These are phyloP conservation scores for Dicrostonyx torquatus DNA, from an alignment of 2,797 vertebrate species.

Conservation along the genomic window DNA sequence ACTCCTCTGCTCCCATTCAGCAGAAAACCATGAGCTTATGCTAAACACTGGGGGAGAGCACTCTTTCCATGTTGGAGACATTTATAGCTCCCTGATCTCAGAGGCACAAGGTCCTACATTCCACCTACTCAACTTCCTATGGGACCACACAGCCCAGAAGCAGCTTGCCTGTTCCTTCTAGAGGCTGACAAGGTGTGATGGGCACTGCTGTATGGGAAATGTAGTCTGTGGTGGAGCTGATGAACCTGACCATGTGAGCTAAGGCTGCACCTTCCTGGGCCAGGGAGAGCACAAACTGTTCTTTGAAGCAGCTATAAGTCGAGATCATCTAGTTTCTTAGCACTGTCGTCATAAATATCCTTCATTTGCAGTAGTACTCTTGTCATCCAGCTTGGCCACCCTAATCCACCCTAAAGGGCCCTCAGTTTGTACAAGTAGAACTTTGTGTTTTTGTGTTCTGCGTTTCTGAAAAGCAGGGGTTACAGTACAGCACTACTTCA, in stretches of 20 bases:
- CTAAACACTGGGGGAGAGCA: slow-evolving; percentile 65
- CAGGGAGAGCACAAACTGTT: slow-evolving; percentile 80
- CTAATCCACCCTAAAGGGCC: slow-evolving; percentile 78
- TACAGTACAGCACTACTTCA: slow-evolving; percentile 83
- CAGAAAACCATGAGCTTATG: slow-evolving; percentile 68
- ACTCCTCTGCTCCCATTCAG: slow-evolving; percentile 27
- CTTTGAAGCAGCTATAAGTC: slow-evolving; percentile 82
- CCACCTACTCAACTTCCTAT: slow-evolving; percentile 63
- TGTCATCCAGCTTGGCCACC: slow-evolving; percentile 80
- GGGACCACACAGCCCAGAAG: slow-evolving; percentile 71
- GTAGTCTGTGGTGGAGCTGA: slow-evolving; percentile 66
- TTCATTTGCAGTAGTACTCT: slow-evolving; percentile 88
- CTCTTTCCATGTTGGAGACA: neutral
- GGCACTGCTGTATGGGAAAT: slow-evolving; percentile 75
- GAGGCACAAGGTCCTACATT: slow-evolving; percentile 45
- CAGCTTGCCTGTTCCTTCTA: slow-evolving; percentile 65
- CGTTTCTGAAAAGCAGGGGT: slow-evolving; percentile 82
- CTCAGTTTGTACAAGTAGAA: slow-evolving; percentile 81
- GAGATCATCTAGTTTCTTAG: slow-evolving; percentile 79
- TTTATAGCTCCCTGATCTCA: neutral
- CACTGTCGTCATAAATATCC: slow-evolving; percentile 88
- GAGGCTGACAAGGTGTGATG: slow-evolving; percentile 75
- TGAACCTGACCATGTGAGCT: slow-evolving; percentile 75
- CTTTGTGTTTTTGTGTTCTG: slow-evolving; percentile 78
- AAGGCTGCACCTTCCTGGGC: slow-evolving; percentile 75